Conservation (phyloP, 2,113 vertebrate genomes). For the Oryzias javanicus region DNA sequence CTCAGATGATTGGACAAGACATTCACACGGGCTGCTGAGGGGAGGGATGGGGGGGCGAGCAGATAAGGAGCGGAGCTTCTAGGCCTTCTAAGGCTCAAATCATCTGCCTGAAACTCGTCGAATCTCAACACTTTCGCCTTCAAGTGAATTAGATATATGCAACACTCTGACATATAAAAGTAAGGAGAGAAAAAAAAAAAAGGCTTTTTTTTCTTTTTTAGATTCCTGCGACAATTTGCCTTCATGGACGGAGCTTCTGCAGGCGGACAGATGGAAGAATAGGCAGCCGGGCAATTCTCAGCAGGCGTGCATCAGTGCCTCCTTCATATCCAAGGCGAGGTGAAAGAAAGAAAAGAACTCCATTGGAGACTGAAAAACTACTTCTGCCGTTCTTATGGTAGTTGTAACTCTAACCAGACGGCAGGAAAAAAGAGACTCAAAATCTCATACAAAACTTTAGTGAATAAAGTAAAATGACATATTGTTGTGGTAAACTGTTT, state of each 20-base stretch:
- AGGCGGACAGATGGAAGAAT: constrained; percentile 58
- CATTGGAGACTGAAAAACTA: not conserved
- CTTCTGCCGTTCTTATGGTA: not conserved
- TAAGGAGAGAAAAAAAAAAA: not conserved
- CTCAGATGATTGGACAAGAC: constrained; percentile 41
- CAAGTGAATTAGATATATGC: constrained; percentile 55
- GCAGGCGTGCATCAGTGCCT: constrained; percentile 42
- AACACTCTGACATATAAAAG: constrained; percentile 43
- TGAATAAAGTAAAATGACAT: too few relatives aligned
- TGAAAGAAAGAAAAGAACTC: not conserved
- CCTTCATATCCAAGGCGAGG: constrained; percentile 22
- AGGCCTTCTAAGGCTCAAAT: constrained; percentile 56
- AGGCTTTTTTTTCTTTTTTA: constrained; percentile 11
- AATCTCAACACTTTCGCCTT: constrained; percentile 53
- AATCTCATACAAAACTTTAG: too few relatives aligned
- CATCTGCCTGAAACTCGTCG: constrained; percentile 39
- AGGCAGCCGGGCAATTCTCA: constrained; percentile 51
- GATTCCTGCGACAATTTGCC: constrained; percentile 38
- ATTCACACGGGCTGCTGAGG: constrained; percentile 35
- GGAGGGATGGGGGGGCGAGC: constrained; percentile 36
- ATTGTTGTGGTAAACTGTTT: too few relatives aligned
- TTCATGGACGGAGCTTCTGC: constrained; percentile 38
- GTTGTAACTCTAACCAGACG: too few relatives aligned
- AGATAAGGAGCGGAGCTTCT: constrained; percentile 62
- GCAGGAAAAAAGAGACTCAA: too few relatives aligned